A percentile compares a stretch with the other conserved stretches of the same genome.
phyloP scores from a whole-genome alignment of 2,888 invertebrate genomes.

The Brenthis hecate region DNA sequence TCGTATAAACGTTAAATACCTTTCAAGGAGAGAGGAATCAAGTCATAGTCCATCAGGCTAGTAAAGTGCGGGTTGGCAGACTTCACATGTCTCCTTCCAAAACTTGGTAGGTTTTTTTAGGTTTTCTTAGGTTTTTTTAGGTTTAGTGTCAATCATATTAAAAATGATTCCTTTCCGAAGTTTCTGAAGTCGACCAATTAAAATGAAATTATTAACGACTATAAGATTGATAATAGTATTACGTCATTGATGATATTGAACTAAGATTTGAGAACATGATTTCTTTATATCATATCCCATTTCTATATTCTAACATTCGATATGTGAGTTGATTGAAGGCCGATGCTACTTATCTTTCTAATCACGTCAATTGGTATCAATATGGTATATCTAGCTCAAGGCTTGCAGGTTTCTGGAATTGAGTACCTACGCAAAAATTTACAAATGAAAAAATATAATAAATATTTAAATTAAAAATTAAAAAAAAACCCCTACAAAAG shows the following conservation, averaged over 20 bases:
- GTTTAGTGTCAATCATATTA: too few relatives aligned
- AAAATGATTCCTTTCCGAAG: too few relatives aligned
- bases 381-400: slow-evolving; percentile 35
- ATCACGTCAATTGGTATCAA: slow-evolving; percentile 29
- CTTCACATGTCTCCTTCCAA: too few relatives aligned
- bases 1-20: too few relatives aligned
- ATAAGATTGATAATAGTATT: neutral
- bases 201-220: neutral
- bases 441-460: neutral
- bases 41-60: too few relatives aligned
- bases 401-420: slow-evolving; percentile 25
- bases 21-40: too few relatives aligned
- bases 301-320: slow-evolving; percentile 16
- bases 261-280: neutral
- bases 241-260: neutral
- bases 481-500: too few relatives aligned
- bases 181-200: too few relatives aligned
- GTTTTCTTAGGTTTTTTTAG: too few relatives aligned
- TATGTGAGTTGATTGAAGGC: slow-evolving; percentile 25
- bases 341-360: slow-evolving; percentile 24
- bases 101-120: too few relatives aligned
- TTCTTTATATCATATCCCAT: slow-evolving; percentile 8
- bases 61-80: too few relatives aligned
- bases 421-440: slow-evolving; percentile 21
- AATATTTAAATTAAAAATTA: too few relatives aligned